Conservation (phyloP, 2,888 invertebrate species). For the Drosophila antonietae region DNA sequence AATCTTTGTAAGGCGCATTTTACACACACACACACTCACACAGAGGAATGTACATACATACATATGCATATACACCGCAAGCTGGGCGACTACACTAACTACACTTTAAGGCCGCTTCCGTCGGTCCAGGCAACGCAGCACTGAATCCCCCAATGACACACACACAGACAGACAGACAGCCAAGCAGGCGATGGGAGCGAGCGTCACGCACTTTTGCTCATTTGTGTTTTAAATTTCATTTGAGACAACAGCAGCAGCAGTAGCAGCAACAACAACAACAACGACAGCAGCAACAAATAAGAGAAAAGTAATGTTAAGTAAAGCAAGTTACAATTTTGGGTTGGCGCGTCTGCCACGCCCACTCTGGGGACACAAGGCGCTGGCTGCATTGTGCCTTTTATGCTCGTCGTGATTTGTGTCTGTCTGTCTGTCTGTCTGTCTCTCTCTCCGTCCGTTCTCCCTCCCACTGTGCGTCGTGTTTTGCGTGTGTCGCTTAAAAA, state of each 20-base stretch:
- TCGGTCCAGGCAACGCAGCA: conserved; percentile 33
- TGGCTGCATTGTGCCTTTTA: conserved; percentile 52
- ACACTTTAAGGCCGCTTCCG: conserved; percentile 54
- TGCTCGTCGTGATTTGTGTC: conserved; percentile 60
- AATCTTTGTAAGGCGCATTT: conserved; percentile 65
- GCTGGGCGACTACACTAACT: conserved; percentile 47
- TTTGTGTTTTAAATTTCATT: conserved; percentile 78
- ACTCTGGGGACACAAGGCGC: conserved; percentile 43
- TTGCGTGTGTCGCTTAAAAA: conserved; percentile 66
- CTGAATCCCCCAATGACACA: conserved; percentile 58
- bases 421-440: conserved; percentile 13
- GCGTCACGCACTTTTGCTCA: conserved; percentile 76
- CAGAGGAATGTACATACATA: conserved; percentile 14
- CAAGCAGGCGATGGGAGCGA: conserved; percentile 16
- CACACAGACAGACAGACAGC: conserved; percentile 44
- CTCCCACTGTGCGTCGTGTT: conserved; percentile 9
- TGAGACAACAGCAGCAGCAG: conserved; percentile 41
- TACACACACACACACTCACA: conserved; percentile 30
- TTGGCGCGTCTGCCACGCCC: conserved; percentile 43
- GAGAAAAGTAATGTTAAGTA: conserved; percentile 54
- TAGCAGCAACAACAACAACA: conserved; percentile 25
- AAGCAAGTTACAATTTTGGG: conserved; percentile 70
- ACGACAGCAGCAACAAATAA: conserved; percentile 31
- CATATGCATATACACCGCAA: neutral
- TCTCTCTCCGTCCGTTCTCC: neutral